Evolutionary conservation across 2,113 vertebrate genomes (phyloP).

Genomic region (Nettapus auritus): DNA sequence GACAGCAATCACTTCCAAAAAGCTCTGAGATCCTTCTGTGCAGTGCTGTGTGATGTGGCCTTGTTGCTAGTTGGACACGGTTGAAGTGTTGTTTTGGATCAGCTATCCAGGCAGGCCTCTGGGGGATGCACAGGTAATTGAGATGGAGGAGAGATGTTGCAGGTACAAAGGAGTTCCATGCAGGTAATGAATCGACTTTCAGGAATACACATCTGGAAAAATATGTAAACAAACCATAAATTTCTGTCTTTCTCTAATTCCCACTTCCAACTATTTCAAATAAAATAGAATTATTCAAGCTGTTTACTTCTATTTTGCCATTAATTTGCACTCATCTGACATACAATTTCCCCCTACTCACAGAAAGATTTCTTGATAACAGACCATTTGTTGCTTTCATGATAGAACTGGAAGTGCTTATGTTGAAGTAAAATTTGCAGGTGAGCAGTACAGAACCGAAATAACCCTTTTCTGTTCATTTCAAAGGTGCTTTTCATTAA

Average conservation of each 20-base stretch:
- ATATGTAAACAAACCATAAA: background rate
- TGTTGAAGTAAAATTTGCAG: background rate
- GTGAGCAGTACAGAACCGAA: background rate
- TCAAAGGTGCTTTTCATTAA: background rate
- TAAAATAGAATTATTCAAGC: background rate
- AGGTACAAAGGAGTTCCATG: background rate
- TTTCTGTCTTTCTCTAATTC: background rate
- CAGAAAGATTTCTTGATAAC: background rate
- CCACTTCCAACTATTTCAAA: background rate
- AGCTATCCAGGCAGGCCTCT: background rate
- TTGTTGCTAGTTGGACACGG: background rate
- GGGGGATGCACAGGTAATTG: background rate
- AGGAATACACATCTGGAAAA: background rate
- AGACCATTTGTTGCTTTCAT: background rate
- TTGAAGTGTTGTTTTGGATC: background rate
- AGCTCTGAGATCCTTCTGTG: background rate
- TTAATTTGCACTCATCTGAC: background rate
- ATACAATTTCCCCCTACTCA: background rate
- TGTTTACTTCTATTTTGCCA: background rate
- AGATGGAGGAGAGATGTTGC: background rate
- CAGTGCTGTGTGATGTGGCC: background rate
- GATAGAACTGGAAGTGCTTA: background rate
- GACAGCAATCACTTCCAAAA: accelerated
- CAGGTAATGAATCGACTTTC: background rate
- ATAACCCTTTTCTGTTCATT: background rate